phyloP scores from a whole-genome alignment of 2,797 vertebrate species.

The Periophthalmus magnuspinnatus region DNA sequence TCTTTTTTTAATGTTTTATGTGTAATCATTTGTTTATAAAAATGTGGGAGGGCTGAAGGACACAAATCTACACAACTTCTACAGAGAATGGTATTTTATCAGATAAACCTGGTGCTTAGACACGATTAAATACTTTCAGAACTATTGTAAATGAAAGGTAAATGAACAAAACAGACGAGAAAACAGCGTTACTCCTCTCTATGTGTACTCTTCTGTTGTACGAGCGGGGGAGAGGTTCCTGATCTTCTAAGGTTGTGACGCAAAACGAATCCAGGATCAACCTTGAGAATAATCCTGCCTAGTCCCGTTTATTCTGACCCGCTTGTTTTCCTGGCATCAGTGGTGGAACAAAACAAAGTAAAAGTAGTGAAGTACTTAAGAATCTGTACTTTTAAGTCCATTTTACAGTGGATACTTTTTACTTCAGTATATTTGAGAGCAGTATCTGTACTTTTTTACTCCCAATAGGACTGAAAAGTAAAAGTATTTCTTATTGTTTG shows the following conservation, averaged over 20 bases:
- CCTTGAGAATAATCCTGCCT: slow-evolving; percentile 57
- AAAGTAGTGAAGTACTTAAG: no score
- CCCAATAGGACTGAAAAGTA: no score
- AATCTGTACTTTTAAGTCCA: no score
- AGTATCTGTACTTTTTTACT: no score
- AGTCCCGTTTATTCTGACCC: slow-evolving; percentile 21
- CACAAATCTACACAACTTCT: slow-evolving; percentile 80
- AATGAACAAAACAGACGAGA: slow-evolving; percentile 83
- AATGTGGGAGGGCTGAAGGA: slow-evolving; percentile 87
- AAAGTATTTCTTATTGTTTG: no score
- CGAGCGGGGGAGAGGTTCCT: slow-evolving; percentile 77
- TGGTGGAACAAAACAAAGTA: no score
- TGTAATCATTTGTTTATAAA: slow-evolving; percentile 85
- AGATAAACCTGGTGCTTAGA: slow-evolving; percentile 86
- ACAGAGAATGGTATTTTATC: slow-evolving; percentile 68
- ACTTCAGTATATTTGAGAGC: no score
- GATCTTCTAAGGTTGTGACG: slow-evolving; percentile 73
- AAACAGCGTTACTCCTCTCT: slow-evolving; percentile 80
- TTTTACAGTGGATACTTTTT: no score
- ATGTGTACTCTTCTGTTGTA: slow-evolving; percentile 81
- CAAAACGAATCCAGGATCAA: slow-evolving; percentile 82
- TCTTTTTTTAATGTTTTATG: slow-evolving; percentile 80
- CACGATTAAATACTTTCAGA: slow-evolving; percentile 84
- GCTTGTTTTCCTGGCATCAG: no score
- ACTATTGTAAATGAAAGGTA: slow-evolving; percentile 82